Evolutionary conservation across 2,113 vertebrate genomes (phyloP).

Genomic region (Brevimyrus niger): DNA sequence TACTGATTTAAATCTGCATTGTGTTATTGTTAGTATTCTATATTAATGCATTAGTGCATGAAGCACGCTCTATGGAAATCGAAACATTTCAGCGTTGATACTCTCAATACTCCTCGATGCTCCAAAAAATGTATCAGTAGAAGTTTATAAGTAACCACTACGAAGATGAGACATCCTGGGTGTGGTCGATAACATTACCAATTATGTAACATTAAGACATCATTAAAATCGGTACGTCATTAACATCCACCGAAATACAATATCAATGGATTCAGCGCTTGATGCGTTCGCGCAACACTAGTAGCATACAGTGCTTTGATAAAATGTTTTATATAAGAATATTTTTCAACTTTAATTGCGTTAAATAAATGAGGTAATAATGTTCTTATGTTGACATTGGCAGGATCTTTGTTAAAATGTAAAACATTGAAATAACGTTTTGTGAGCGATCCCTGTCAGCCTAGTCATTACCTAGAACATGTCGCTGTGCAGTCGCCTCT

Average conservation of each 20-base stretch:
- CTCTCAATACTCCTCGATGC: neutral
- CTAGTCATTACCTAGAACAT: neutral
- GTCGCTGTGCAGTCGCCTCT: neutral
- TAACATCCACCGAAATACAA: neutral
- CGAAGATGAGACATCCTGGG: neutral
- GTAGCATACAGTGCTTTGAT: neutral
- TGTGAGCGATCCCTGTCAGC: neutral
- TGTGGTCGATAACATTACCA: neutral
- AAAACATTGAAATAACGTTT: neutral
- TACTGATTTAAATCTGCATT: neutral
- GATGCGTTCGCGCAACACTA: neutral
- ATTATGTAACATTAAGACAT: neutral
- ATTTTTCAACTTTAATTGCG: neutral
- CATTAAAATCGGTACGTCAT: neutral
- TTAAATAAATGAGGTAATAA: neutral
- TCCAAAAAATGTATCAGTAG: neutral
- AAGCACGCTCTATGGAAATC: neutral
- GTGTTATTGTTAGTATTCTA: neutral
- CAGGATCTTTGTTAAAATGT: neutral
- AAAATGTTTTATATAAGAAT: neutral
- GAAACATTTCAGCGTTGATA: neutral
- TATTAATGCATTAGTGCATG: neutral
- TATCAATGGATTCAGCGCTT: neutral
- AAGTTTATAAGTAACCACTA: neutral
- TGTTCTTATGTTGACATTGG: neutral